A percentile compares a stretch with the other conserved stretches of the same genome.
Conservation (phyloP, 2,797 vertebrate genomes). For the Poecilia gillii region DNA sequence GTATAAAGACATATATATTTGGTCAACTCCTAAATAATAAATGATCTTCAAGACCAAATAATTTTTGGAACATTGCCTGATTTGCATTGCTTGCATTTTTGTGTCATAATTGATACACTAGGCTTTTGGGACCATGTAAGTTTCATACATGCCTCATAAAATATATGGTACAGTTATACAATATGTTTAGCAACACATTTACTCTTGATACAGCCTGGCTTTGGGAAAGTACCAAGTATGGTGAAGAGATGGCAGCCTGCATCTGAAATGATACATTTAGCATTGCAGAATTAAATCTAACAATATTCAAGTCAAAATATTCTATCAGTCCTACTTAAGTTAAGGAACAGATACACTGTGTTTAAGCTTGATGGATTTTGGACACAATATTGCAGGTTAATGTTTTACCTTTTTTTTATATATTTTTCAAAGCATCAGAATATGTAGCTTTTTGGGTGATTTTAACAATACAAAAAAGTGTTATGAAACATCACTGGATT, state of each 20-base stretch:
- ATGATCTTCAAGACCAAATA: not conserved
- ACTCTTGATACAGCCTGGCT: not conserved
- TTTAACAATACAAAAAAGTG: not conserved
- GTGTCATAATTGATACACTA: not conserved
- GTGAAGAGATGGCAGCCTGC: not conserved
- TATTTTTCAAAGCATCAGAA: not conserved
- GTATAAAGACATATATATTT: not conserved
- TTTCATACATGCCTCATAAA: not conserved
- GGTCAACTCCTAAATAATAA: not conserved
- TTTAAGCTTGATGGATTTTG: not conserved
- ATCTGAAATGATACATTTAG: not conserved
- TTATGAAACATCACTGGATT: not conserved
- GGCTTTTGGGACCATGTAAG: not conserved
- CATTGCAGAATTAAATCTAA: not conserved
- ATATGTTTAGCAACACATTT: not conserved
- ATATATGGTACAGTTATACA: not conserved
- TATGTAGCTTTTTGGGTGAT: not conserved
- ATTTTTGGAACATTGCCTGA: not conserved
- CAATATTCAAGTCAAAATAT: not conserved
- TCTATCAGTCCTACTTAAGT: not conserved
- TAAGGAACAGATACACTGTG: not conserved
- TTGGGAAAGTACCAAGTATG: not conserved
- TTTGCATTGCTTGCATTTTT: not conserved
- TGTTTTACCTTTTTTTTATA: no score
- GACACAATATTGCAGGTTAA: not conserved